Base-by-base conservation (phyloP, 2,888 invertebrate species). In the Augochlorella aurata region DNA sequence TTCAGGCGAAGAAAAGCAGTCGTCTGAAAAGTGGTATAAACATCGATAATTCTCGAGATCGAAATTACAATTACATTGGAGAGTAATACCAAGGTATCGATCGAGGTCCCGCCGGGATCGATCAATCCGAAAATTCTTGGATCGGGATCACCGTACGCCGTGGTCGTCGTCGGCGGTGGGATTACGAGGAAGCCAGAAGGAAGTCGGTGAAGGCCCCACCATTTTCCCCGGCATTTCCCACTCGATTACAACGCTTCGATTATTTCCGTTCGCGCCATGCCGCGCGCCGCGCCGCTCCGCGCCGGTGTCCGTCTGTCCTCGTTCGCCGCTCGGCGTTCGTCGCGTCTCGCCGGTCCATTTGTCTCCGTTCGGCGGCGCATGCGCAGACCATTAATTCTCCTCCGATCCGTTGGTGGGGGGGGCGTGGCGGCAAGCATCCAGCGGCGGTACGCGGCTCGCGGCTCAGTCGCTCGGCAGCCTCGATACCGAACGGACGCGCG, bases 401-500 rank as follows among this genome's bases (percentile, higher is more conserved):
- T 24, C 58, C 7, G 8, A 38, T 38, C 38, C 58, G 58, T 24
- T 63, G 69, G 71, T 82, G 83, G 76, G 82, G 83, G 81, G 81
- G 54, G 85, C 65, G 77, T 80, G 87, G 84, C 87, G 86, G 90
- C 89, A 90, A 89, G 88, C 89, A 88, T 89, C 89, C 90, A 90
- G 73, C 78, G 45, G 52, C 54, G 74, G 85, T 88, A 38, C 88
- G 89, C 87, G 82, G 70, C 85, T 71, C 67, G 81, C 87, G 84
- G 87, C 85, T 91, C 91, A 93, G 93, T 93, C 90, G 91, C 90
- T 92, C 91, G 90, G 88, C 89, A 91, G 89, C 90, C 88, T 87
- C 90, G 89, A 89, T 84, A 85, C 87, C 87, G 81, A 85, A 88
- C 87, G 90, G 88, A 38, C 47, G 58, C 24, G 58, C 24, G 58